Base-by-base conservation (phyloP, 2,888 invertebrate genomes). In the Synanthedon formicaeformis region DNA sequence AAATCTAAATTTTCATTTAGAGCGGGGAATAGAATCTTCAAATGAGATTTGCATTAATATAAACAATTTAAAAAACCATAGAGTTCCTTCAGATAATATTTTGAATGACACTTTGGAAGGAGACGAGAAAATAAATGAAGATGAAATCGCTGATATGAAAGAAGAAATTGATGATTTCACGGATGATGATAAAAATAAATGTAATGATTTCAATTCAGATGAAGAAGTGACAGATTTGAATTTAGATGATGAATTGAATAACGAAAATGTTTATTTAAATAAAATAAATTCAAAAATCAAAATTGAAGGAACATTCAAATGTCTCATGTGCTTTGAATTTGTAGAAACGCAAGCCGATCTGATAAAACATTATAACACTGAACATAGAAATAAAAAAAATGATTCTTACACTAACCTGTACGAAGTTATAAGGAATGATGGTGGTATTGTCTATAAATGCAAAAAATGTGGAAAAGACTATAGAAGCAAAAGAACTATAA, bases 351-450 rank as follows among this genome's bases (percentile, higher is more conserved):
- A 72, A 27, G 48, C 51, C 2, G 62, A 65, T 4, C 58, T 81
- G n/a, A 52, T 66, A 27, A 61, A 60, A 55, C 80, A 81, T 64
- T 81, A 81, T 51, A 63, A 65, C 34, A 54, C 60, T 48, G 61
- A 61, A 34, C 73, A 72, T 54, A 53, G 41, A 0, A 50, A 54
- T 49, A 54, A 56, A 41, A 54, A 53, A 18, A 52, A 12, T 12
- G 53, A 50, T 50, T 50, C 40, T 8, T 34, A 34, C 34, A 34
- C 34, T 10, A 10, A 34, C 10, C 10, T 34, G 34, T 34, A 10
- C 2, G 8, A 34, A 3, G 50, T 58, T 40, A 34, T 58, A 6
- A 55, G 51, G 5, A 34, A 51, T 2, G 54, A 57, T 10, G 64
- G 60, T n/a, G 59, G 52, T 48, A n/a, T 55, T 3, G 52, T 55